These are phyloP conservation scores for Bucorvus abyssinicus DNA, from an alignment of 2,797 vertebrate species.

Conservation along the genomic window DNA sequence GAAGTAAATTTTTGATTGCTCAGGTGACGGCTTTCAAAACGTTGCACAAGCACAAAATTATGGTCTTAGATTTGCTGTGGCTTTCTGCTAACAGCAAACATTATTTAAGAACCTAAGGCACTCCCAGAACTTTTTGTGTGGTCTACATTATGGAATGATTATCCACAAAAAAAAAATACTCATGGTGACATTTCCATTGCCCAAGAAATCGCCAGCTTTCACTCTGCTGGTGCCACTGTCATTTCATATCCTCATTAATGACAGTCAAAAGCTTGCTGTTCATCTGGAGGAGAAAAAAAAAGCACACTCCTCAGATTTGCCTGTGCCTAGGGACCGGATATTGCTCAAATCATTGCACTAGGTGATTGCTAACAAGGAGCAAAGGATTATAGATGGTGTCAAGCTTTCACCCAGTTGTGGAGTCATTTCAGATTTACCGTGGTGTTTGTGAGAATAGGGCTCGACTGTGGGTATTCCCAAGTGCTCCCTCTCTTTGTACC, in stretches of 20 bases:
- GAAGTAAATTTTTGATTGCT: constrained; percentile 9
- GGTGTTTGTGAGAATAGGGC: not conserved
- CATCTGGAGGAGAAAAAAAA: not conserved
- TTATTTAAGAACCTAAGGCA: not conserved
- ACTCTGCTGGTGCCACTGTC: not conserved
- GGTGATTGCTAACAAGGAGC: not conserved
- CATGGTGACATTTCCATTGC: not conserved
- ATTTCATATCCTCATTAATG: not conserved
- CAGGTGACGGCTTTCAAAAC: not conserved
- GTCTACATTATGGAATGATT: not conserved
- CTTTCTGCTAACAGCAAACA: not conserved
- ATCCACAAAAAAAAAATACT: not conserved
- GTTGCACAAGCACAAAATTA: not conserved
- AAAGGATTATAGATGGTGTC: not conserved
- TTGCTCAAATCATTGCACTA: not conserved
- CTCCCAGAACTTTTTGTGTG: not conserved
- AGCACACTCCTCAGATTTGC: not conserved
- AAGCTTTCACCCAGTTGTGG: not conserved
- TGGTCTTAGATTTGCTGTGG: not conserved
- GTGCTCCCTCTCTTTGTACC: not conserved
- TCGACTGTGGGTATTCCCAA: not conserved
- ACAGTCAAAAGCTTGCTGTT: not conserved
- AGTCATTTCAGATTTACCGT: not conserved
- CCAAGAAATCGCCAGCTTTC: not conserved
- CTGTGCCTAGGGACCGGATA: not conserved